Percentiles rank a stretch among this genome's conserved stretches.
phyloP scores from a whole-genome alignment of 2,888 invertebrate genomes.

The Camponotus fellah region DNA sequence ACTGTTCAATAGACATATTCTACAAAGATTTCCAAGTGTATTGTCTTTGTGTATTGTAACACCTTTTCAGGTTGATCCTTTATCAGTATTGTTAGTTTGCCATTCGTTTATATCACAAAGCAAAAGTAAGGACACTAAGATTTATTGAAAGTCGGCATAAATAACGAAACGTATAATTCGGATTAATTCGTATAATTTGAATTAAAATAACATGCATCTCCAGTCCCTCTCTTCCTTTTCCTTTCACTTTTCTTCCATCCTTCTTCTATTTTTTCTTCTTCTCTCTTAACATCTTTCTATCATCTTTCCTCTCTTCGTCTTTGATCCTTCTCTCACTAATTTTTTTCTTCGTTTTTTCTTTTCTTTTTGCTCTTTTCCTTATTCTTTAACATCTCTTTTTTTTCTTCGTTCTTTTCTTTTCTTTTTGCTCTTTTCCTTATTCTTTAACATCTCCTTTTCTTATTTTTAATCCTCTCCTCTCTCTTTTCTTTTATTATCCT shows the following conservation, averaged over 20 bases:
- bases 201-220: background rate
- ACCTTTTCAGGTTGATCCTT: constrained; percentile 61
- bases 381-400: background rate
- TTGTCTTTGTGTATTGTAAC: constrained; percentile 66
- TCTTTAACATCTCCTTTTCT: background rate
- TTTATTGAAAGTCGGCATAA: constrained; percentile 59
- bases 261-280: background rate
- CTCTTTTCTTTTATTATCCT: too few relatives aligned
- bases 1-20: constrained; percentile 76
- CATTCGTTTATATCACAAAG: background rate
- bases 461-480: too few relatives aligned
- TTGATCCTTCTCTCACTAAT: too few relatives aligned
- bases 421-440: background rate
- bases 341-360: too few relatives aligned
- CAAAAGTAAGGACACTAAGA: background rate
- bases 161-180: constrained; percentile 72
- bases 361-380: background rate
- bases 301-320: too few relatives aligned
- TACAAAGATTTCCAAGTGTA: constrained; percentile 65
- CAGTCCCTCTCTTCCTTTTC: background rate
- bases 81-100: constrained; percentile 30
- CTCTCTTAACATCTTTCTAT: too few relatives aligned
- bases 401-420: too few relatives aligned
- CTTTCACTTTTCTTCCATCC: background rate
- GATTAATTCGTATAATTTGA: constrained; percentile 23